These are phyloP conservation scores for Chascanopsetta lugubris DNA, from an alignment of 2,113 vertebrate species.

Conservation along the genomic window DNA sequence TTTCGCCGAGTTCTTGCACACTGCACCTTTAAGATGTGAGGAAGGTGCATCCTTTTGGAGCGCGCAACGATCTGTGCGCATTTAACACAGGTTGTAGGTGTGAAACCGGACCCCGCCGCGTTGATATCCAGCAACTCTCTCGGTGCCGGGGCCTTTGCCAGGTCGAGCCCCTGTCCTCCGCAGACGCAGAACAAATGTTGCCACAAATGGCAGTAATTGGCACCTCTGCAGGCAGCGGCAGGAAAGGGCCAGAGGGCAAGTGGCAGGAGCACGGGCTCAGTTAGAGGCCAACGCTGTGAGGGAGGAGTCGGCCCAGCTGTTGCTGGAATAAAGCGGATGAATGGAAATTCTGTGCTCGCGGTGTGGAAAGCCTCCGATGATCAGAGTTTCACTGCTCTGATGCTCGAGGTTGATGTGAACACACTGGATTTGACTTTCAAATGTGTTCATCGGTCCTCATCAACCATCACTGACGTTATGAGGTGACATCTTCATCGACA, in stretches of 20 bases:
- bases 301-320: constrained; percentile 65
- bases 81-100: constrained; percentile 78
- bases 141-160: constrained; percentile 43
- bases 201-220: constrained; percentile 85
- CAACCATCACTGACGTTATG: too few relatives aligned
- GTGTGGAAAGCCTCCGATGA: neutral
- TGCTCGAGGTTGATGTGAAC: neutral
- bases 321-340: constrained; percentile 37
- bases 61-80: constrained; percentile 65
- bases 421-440: too few relatives aligned
- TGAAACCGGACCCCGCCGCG: constrained; percentile 72
- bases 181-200: constrained; percentile 75
- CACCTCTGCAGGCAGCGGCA: constrained; percentile 83
- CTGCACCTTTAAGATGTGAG: constrained; percentile 59
- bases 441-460: too few relatives aligned
- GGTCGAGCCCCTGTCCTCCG: constrained; percentile 56
- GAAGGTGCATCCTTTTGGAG: constrained; percentile 33
- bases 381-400: constrained; percentile 7
- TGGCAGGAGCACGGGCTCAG: constrained; percentile 55
- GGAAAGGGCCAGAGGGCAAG: constrained; percentile 79
- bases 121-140: constrained; percentile 54
- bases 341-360: constrained; percentile 34
- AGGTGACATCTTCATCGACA: too few relatives aligned
- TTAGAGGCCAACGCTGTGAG: constrained; percentile 52
- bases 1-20: too few relatives aligned